Conservation (phyloP, 2,797 vertebrate species). For the Molossus alvarezi region DNA sequence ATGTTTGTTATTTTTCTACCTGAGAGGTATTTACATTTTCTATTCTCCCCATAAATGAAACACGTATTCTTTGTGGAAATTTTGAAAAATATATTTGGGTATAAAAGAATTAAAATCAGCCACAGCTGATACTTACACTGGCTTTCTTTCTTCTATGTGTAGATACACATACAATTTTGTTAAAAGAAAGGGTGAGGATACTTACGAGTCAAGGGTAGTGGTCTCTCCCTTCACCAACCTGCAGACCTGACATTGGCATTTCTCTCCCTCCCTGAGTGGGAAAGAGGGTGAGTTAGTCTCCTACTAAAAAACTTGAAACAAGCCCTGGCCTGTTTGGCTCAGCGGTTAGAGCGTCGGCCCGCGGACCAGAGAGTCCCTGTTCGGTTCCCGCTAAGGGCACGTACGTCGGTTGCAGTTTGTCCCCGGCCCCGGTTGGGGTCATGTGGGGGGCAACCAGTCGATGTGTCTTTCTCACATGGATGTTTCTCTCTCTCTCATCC, state of each 20-base stretch:
- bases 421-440: no score
- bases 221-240: neutral
- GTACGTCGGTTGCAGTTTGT: no score
- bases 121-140: neutral
- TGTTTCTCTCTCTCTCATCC: no score
- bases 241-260: neutral
- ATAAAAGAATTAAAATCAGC: neutral
- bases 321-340: no score
- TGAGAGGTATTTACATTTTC: constrained; percentile 36
- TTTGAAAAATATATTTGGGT: constrained; percentile 35
- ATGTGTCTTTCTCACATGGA: no score
- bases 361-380: no score
- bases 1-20: constrained; percentile 36
- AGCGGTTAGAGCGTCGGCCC: no score
- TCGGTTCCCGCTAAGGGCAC: no score
- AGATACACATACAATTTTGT: neutral
- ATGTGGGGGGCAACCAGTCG: no score
- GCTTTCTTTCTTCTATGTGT: neutral
- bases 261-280: neutral
- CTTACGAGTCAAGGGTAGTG: neutral
- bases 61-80: constrained; percentile 1
- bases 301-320: neutral
- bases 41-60: constrained; percentile 28
- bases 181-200: neutral
- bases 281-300: neutral